phyloP scores from a whole-genome alignment of 2,113 vertebrate species.

The Probosciger aterrimus region DNA sequence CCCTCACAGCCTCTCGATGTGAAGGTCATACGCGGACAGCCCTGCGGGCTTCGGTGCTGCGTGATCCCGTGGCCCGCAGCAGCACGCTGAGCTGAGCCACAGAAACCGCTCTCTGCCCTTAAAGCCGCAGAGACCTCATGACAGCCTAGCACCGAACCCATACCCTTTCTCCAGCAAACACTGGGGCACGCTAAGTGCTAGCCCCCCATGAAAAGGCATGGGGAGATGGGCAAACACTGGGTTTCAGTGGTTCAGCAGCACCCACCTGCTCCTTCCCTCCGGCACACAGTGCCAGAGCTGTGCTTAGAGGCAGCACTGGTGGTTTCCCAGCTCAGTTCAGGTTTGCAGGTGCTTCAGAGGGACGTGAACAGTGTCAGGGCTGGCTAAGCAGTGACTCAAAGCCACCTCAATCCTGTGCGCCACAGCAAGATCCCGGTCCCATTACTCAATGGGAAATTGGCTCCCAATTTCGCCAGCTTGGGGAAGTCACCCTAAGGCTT shows the following conservation, averaged over 20 bases:
- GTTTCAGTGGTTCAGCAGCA: not conserved
- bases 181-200: accelerated
- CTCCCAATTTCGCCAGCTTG: constrained; percentile 14
- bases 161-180: not conserved
- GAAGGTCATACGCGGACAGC: accelerated
- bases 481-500: constrained; percentile 38
- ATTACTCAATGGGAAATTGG: constrained; percentile 58
- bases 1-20: not conserved
- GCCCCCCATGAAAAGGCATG: accelerated
- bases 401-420: not conserved
- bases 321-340: accelerated
- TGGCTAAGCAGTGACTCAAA: constrained; percentile 38
- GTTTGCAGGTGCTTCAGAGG: not conserved
- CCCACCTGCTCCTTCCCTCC: not conserved
- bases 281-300: accelerated
- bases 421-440: not conserved
- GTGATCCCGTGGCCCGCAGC: accelerated
- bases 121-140: accelerated
- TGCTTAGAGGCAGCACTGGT: accelerated
- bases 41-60: not conserved
- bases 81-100: not conserved
- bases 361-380: not conserved
- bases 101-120: not conserved
- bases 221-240: not conserved
- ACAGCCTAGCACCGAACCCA: accelerated